A percentile compares a stretch with the other conserved stretches of the same genome.
Conservation (phyloP, 2,888 invertebrate species). For the Phanerotoma sp. region DNA sequence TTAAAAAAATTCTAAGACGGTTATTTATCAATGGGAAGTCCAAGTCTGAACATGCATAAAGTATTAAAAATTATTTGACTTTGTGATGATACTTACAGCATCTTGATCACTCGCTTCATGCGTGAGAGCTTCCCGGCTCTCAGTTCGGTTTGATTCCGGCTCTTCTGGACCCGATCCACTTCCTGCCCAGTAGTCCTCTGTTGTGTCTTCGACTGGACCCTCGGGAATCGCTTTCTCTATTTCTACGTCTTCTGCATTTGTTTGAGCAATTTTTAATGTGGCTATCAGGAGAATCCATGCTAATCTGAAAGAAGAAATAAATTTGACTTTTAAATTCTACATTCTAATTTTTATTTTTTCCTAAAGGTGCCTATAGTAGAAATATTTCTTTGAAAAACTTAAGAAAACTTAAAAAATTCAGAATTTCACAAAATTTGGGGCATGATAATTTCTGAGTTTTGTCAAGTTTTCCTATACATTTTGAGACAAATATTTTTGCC, state of each 20-base stretch:
- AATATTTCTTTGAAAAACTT: too few species aligned
- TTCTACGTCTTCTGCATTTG: slow-evolving; percentile 40
- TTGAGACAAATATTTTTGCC: too few species aligned
- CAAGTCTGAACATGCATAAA: too few species aligned
- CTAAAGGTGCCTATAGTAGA: too few species aligned
- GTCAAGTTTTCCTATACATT: too few species aligned
- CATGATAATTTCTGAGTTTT: too few species aligned
- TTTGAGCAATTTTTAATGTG: slow-evolving; percentile 1
- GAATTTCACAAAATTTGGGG: too few species aligned
- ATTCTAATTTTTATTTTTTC: too few species aligned
- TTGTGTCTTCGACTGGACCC: slow-evolving; percentile 47
- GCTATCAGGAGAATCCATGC: slow-evolving; percentile 8
- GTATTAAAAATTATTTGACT: not conserved
- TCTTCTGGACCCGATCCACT: slow-evolving; percentile 54
- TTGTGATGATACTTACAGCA: slow-evolving; percentile 63
- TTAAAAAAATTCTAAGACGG: too few species aligned
- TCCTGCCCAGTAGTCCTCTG: slow-evolving; percentile 56
- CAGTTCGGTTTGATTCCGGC: slow-evolving; percentile 58
- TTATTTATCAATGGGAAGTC: too few species aligned
- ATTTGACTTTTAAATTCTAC: too few species aligned
- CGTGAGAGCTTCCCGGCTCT: slow-evolving; percentile 71
- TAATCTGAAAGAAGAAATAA: slow-evolving; percentile 45
- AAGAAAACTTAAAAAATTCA: too few species aligned
- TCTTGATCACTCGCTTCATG: slow-evolving; percentile 77
- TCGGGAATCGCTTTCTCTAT: slow-evolving; percentile 44